These are phyloP conservation scores for Aleiodes sp. DNA, from an alignment of 1,140 invertebrate genomes.

Conservation along the genomic window DNA sequence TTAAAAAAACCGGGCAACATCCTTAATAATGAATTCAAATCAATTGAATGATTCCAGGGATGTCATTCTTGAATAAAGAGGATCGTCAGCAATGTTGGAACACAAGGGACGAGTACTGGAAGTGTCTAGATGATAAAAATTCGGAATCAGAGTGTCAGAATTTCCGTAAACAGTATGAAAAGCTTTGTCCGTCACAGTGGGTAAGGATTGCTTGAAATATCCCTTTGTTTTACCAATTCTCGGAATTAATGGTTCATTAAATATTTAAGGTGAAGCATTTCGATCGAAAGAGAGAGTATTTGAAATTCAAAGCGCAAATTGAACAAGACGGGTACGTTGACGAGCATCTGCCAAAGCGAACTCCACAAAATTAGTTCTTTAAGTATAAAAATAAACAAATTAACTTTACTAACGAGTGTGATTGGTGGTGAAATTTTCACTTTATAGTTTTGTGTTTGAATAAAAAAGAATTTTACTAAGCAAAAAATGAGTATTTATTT, in stretches of 20 bases:
- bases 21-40: neutral
- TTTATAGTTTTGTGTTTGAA: no score
- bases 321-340: conserved; percentile 86
- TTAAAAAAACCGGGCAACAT: no score
- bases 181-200: conserved; percentile 87
- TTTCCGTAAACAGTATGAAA: conserved; percentile 82
- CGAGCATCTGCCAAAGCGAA: conserved; percentile 41
- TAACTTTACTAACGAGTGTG: no score
- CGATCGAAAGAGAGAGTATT: conserved; percentile 87
- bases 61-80: conserved; percentile 87
- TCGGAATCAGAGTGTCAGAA: conserved; percentile 73
- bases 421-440: no score
- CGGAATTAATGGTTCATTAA: neutral
- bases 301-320: conserved; percentile 89
- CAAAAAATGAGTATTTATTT: no score
- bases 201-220: conserved; percentile 59
- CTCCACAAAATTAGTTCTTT: no score
- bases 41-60: conserved; percentile 52
- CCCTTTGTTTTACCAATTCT: neutral
- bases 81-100: conserved; percentile 85
- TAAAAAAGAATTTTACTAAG: no score
- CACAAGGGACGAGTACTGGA: conserved; percentile 87
- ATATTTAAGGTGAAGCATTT: conserved; percentile 86
- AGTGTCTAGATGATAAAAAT: conserved; percentile 81
- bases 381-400: no score